A percentile compares a stretch with the other conserved stretches of the same genome.
Evolutionary conservation across 2,113 vertebrate genomes (phyloP).

Genomic region (Choloepus hoffmanni): DNA sequence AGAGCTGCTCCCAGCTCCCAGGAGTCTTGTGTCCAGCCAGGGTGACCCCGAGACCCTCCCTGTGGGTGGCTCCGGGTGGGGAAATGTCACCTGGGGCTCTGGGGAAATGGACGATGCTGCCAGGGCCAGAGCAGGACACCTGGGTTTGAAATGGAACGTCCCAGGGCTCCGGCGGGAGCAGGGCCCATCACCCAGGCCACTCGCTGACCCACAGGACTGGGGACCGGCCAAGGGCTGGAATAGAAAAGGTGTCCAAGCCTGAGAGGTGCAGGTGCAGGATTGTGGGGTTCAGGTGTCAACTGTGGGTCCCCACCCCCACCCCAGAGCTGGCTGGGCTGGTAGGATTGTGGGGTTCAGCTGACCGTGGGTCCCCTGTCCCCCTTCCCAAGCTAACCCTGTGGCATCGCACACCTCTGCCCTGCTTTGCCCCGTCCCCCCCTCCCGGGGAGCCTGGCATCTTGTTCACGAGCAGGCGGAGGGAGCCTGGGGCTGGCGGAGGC

Average conservation of each 20-base stretch:
- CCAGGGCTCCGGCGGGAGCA: too few relatives aligned
- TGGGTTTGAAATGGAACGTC: background rate
- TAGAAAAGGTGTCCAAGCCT: background rate
- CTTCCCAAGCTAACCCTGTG: too few relatives aligned
- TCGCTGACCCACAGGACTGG: background rate
- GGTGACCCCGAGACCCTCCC: background rate
- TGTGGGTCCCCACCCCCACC: accelerated
- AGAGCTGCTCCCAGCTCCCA: background rate
- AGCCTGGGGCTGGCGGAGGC: too few relatives aligned
- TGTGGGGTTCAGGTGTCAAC: background rate
- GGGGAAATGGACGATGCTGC: background rate
- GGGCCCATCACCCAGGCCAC: background rate
- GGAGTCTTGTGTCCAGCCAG: background rate
- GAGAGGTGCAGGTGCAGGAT: too few relatives aligned
- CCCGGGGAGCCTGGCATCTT: too few relatives aligned
- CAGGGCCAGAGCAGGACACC: too few relatives aligned
- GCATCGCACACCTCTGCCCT: too few relatives aligned
- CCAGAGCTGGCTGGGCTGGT: background rate
- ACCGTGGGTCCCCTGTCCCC: too few relatives aligned
- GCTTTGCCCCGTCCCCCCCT: background rate
- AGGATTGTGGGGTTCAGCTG: too few relatives aligned
- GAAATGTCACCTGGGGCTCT: background rate
- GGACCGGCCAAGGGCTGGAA: background rate
- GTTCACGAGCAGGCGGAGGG: too few relatives aligned
- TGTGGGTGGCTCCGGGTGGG: accelerated